phyloP scores from a whole-genome alignment of 2,797 vertebrate species.

The Micropoecilia bifurca region DNA sequence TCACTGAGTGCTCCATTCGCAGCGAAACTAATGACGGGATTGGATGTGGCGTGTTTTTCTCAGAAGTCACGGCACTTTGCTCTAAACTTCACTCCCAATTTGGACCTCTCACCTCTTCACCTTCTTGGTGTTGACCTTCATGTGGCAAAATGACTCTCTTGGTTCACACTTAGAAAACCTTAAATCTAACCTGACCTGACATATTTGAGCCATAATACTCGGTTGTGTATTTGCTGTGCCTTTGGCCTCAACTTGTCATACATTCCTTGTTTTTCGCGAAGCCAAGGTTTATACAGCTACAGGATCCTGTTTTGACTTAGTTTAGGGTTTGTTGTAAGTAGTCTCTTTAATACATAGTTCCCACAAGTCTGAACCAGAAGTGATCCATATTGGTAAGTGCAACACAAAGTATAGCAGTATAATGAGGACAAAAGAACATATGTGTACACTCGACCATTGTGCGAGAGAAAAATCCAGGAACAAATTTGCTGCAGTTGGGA shows the following conservation, averaged over 20 bases:
- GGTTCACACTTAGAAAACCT: conserved; percentile 15
- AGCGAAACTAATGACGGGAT: conserved; percentile 30
- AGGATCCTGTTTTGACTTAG: neutral
- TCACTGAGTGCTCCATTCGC: conserved; percentile 14
- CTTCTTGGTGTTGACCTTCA: conserved; percentile 21
- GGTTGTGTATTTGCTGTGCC: conserved; percentile 12
- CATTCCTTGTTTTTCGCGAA: neutral
- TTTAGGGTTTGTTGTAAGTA: neutral
- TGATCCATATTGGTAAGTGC: no score
- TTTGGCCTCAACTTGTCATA: conserved; percentile 8
- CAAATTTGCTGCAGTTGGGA: no score
- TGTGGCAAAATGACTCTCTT: conserved; percentile 9
- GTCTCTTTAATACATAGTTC: neutral
- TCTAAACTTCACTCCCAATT: conserved; percentile 41
- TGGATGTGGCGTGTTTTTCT: conserved; percentile 56
- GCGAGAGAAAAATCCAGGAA: no score
- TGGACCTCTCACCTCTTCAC: conserved; percentile 32
- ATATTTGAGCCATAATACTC: conserved; percentile 1
- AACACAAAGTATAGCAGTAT: no score
- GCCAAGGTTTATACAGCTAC: neutral
- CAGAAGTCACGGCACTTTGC: conserved; percentile 36
- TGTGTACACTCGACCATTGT: no score
- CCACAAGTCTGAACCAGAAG: no score
- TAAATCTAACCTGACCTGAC: conserved; percentile 18
- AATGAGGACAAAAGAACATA: no score